Evolutionary conservation across 35 echinoderm and acorn worm species (phyloP).

Genomic region (Apostichopus californicus): DNA sequence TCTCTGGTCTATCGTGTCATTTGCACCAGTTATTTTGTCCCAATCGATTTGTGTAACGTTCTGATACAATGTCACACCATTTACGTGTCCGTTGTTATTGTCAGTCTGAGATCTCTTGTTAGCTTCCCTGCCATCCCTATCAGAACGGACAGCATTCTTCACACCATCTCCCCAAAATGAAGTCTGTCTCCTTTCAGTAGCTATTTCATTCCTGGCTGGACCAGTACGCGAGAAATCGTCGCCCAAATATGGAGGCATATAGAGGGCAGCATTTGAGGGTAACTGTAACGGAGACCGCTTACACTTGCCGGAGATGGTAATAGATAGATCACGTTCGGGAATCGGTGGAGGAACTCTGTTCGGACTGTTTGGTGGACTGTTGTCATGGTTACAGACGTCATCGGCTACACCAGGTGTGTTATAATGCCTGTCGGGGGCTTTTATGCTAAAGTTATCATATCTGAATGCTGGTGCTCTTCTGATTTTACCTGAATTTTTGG

Average conservation of each 20-base stretch:
- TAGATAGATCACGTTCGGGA: background rate
- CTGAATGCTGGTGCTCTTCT: background rate
- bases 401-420: background rate
- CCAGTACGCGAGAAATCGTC: too few species aligned
- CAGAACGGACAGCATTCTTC: background rate
- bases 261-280: background rate
- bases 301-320: background rate
- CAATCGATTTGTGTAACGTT: background rate
- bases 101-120: background rate
- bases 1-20: background rate
- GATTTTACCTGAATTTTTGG: background rate
- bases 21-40: background rate
- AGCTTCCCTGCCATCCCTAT: background rate
- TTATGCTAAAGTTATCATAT: background rate
- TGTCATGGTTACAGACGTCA: background rate
- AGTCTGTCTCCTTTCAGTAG: background rate
- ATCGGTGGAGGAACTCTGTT: background rate
- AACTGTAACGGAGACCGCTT: constrained; percentile 15
- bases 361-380: constrained; percentile 1
- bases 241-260: background rate
- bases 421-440: background rate
- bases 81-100: background rate
- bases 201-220: background rate
- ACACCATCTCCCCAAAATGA: background rate
- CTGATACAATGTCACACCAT: background rate